Conservation (phyloP, 1,140 invertebrate genomes). For the Brachionus angularis region DNA sequence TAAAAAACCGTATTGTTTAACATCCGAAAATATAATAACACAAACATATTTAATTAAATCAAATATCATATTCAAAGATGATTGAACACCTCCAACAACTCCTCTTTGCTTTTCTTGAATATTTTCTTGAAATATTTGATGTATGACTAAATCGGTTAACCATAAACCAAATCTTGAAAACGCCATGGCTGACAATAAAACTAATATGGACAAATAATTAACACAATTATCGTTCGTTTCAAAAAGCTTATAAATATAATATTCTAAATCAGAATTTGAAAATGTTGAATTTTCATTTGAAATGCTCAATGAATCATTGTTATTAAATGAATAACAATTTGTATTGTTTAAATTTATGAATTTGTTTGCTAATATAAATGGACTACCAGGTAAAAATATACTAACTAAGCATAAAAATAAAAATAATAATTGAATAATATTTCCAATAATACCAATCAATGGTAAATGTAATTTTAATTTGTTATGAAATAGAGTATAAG, state of each 20-base stretch:
- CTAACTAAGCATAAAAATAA: constrained; percentile 8
- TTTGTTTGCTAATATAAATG: not conserved
- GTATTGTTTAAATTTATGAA: too few species aligned
- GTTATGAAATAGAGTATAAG: constrained; percentile 42
- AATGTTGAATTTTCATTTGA: too few species aligned
- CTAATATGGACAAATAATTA: not conserved
- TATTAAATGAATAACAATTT: too few species aligned
- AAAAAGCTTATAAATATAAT: too few species aligned
- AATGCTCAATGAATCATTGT: too few species aligned
- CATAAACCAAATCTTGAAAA: constrained; percentile 1
- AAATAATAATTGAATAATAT: constrained; percentile 12
- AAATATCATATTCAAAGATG: not conserved
- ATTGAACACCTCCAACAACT: not conserved
- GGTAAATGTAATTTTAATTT: constrained; percentile 25
- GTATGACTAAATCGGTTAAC: not conserved
- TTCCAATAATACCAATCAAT: constrained; percentile 1
- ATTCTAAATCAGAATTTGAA: too few species aligned
- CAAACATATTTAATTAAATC: not conserved
- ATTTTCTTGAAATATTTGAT: not conserved
- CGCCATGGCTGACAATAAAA: not conserved
- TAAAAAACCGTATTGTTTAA: not conserved
- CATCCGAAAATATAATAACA: not conserved
- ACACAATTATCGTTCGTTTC: too few species aligned
- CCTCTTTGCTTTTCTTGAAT: not conserved
- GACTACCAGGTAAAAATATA: constrained; percentile 32